Evolutionary conservation across 1,140 invertebrate genomes (phyloP), one percentile per base, ranked within the genome.

Genomic region (Eupristina koningsbergeri): DNA sequence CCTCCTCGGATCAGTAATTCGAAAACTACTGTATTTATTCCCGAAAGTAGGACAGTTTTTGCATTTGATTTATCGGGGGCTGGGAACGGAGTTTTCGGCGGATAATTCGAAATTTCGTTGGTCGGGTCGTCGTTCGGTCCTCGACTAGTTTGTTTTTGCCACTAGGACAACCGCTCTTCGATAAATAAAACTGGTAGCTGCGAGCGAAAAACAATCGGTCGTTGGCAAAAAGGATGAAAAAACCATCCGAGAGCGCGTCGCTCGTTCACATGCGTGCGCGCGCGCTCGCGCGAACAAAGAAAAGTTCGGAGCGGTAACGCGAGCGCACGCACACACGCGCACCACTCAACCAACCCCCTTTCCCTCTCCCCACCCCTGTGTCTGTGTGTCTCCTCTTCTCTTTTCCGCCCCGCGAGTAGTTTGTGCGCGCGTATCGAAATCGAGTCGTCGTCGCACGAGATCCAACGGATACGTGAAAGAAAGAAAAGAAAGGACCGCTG

Each of bases 401-500:
- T 81, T 53, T 80, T 69, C 71, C 73, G 39, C 50, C 73, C 58
- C 80, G 73, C 80, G 80, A 76, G 53, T 76, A 41, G 77, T 45
- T 45, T 29, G 22, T 39, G 34, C 41, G 86, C 83, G 87, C 87
- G 84, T 87, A 88, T 87, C 87, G 83, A 87, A 88, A 71, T 41
- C 67, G 67, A 53, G 78, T 83, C 80, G 82, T 83, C 80, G 82
- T 61, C 81, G 47, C 63, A 58, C 71, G 73, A 81, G 76, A 80
- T 76, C 47, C 71, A 71, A 80, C 50, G 75, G 86, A 88, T 86
- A 83, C 50, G 73, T 34, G 77, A 85, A 83, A 76, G 81, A 84
- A 81, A 86, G 84, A 84, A 86, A 80, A 73, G 79, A 84, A 86
- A 80, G 77, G 75, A 80, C 81, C 77, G 75, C 77, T 84, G 83